Percentiles rank a stretch among this genome's conserved stretches.
These are phyloP conservation scores for Rhyacichthys aspro DNA, from an alignment of 2,797 vertebrate species.

Conservation along the genomic window DNA sequence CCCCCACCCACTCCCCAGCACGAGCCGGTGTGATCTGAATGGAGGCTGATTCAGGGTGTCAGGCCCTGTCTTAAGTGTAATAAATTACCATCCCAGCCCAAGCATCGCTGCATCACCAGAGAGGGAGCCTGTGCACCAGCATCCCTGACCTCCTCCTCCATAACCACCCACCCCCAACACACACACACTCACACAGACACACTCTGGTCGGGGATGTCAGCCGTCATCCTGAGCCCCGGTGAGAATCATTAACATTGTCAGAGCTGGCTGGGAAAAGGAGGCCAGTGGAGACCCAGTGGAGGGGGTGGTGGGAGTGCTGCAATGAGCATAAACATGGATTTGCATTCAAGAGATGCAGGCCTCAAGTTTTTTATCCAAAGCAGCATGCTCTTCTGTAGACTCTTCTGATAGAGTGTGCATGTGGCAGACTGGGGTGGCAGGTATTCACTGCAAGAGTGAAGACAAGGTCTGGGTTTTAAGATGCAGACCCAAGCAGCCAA, in stretches of 20 bases:
- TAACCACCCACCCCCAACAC: neutral
- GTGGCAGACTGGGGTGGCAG: too few relatives aligned
- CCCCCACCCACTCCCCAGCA: slow-evolving; percentile 23
- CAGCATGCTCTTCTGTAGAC: neutral
- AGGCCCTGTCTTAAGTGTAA: slow-evolving; percentile 92
- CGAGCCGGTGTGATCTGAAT: slow-evolving; percentile 86
- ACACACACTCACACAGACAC: slow-evolving; percentile 5
- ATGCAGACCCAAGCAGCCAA: too few relatives aligned
- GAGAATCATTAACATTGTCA: slow-evolving; percentile 94
- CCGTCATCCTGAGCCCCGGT: slow-evolving; percentile 86
- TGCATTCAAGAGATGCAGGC: slow-evolving; percentile 2
- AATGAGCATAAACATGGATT: slow-evolving; percentile 13
- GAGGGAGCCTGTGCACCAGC: slow-evolving; percentile 81
- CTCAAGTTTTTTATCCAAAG: neutral
- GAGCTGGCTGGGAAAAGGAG: slow-evolving; percentile 80
- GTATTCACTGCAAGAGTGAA: too few relatives aligned
- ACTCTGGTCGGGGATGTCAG: slow-evolving; percentile 88
- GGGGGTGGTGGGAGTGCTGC: slow-evolving; percentile 11
- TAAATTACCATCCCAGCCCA: slow-evolving; percentile 88
- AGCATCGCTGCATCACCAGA: slow-evolving; percentile 85
- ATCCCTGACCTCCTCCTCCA: slow-evolving; percentile 65
- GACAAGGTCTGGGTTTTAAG: too few relatives aligned
- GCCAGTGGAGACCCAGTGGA: slow-evolving; percentile 47
- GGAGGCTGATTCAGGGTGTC: slow-evolving; percentile 89
- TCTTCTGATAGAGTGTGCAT: neutral